Percentiles rank a stretch among this genome's conserved stretches.
Evolutionary conservation across 2,797 vertebrate genomes (phyloP).

Genomic region (Anableps anableps): DNA sequence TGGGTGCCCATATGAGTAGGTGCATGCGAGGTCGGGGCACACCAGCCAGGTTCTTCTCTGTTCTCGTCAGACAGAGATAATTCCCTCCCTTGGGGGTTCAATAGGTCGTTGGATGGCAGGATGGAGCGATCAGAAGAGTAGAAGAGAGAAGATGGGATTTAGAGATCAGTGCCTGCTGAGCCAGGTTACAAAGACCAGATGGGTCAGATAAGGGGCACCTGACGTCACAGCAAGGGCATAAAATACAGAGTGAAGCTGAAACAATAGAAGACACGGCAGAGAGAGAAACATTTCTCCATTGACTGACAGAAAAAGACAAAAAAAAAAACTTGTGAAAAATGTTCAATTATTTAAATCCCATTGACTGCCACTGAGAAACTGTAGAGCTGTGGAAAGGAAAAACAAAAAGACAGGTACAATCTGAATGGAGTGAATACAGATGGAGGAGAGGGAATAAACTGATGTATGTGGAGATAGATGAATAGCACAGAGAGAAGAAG

Average conservation of each 20-base stretch:
- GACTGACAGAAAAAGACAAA: slow-evolving; percentile 46
- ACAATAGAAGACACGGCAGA: slow-evolving; percentile 28
- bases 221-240: slow-evolving; percentile 58
- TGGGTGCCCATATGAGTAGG: slow-evolving; percentile 52
- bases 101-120: slow-evolving; percentile 63
- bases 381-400: slow-evolving; percentile 60
- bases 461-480: slow-evolving; percentile 74
- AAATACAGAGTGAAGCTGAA: slow-evolving; percentile 39
- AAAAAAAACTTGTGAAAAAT: slow-evolving; percentile 59
- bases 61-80: slow-evolving; percentile 73
- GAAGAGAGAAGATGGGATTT: slow-evolving; percentile 76
- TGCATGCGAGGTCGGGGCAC: slow-evolving; percentile 52
- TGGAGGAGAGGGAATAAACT: slow-evolving; percentile 70
- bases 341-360: slow-evolving; percentile 74
- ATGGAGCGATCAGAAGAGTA: slow-evolving; percentile 60
- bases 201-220: slow-evolving; percentile 71
- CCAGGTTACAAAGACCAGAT: slow-evolving; percentile 78
- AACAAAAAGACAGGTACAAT: slow-evolving; percentile 72
- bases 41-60: slow-evolving; percentile 52
- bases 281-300: slow-evolving; percentile 39
- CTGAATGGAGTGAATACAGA: slow-evolving; percentile 71
- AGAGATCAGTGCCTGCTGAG: slow-evolving; percentile 78
- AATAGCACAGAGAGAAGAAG: slow-evolving; percentile 69
- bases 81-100: slow-evolving; percentile 69
- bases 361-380: slow-evolving; percentile 52